A percentile compares a stretch with the other conserved stretches of the same genome.
These are phyloP conservation scores for Scatophagus argus DNA, from an alignment of 2,113 vertebrate species.

Conservation along the genomic window DNA sequence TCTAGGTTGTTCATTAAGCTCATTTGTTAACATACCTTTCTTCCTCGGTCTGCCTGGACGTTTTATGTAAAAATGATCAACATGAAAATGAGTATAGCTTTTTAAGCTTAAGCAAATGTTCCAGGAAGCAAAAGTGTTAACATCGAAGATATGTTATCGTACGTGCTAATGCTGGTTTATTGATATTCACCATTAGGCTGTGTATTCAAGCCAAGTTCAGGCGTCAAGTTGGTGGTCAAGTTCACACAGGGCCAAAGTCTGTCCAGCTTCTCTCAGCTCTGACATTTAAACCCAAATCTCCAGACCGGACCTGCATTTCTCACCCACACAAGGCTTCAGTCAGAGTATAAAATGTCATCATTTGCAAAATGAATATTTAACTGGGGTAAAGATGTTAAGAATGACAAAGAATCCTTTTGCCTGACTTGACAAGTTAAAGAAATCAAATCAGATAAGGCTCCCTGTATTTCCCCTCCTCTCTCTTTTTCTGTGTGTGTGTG, in stretches of 20 bases:
- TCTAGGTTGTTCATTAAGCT: neutral
- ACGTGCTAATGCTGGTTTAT: neutral
- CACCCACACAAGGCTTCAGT: neutral
- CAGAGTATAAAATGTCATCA: neutral
- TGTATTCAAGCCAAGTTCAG: slow-evolving; percentile 37
- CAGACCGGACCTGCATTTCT: slow-evolving; percentile 12
- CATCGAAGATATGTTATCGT: neutral
- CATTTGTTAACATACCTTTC: neutral
- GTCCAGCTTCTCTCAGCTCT: slow-evolving; percentile 39
- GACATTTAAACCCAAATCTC: slow-evolving; percentile 49
- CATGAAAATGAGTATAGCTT: neutral
- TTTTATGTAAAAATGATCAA: neutral
- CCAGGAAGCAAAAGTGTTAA: neutral
- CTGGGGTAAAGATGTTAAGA: neutral
- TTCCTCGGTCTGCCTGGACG: neutral
- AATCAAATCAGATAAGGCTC: neutral
- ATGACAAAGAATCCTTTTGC: neutral
- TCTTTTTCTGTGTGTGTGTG: neutral
- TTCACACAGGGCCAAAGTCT: slow-evolving; percentile 53
- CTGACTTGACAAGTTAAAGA: neutral
- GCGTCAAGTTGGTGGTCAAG: slow-evolving; percentile 49
- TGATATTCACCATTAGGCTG: neutral
- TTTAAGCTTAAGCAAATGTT: neutral
- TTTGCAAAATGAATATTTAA: neutral
- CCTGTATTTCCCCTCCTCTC: neutral